These are phyloP conservation scores for Aegotheles bennettii DNA, from an alignment of 2,113 vertebrate species.

Conservation along the genomic window DNA sequence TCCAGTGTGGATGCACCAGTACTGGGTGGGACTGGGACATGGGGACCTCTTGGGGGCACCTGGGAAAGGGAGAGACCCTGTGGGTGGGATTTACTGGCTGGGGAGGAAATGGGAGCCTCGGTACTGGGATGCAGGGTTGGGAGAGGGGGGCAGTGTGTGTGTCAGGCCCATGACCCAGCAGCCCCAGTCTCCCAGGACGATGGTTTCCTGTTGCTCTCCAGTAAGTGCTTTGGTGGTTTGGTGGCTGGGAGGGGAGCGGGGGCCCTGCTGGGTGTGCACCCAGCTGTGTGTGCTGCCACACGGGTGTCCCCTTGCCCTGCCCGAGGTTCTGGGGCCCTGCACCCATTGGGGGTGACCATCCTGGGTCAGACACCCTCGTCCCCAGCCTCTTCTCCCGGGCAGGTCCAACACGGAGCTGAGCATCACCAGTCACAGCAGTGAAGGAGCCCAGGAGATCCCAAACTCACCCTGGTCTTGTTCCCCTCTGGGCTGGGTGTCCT, in stretches of 20 bases:
- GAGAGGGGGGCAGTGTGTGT: background rate
- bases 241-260: background rate
- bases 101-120: background rate
- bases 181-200: too few relatives aligned
- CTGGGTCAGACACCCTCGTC: rapidly evolving
- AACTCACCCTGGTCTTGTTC: rapidly evolving
- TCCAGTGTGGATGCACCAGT: background rate
- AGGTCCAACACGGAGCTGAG: background rate
- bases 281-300: rapidly evolving
- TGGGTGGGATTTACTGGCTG: background rate
- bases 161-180: too few relatives aligned
- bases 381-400: background rate
- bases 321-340: background rate
- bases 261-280: rapidly evolving
- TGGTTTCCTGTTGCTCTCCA: background rate
- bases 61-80: background rate
- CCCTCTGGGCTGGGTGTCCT: background rate
- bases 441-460: background rate
- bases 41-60: background rate
- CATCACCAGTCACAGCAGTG: rapidly evolving
- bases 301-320: background rate
- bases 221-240: background rate
- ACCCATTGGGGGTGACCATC: background rate
- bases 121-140: background rate
- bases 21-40: background rate